Conservation (phyloP, 2,888 invertebrate genomes). For the Rhogogaster chlorosoma region DNA sequence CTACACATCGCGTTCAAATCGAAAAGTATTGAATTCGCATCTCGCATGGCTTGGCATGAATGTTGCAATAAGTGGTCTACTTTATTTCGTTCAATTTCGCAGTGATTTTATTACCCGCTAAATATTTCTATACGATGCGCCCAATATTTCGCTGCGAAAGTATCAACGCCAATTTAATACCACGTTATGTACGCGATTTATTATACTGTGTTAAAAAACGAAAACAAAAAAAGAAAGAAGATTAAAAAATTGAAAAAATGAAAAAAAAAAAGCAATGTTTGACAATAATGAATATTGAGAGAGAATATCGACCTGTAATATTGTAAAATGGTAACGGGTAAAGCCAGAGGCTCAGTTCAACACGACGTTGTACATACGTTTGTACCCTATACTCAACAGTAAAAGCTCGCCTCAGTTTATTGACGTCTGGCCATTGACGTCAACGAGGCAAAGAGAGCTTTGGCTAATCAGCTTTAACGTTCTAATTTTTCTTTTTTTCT, state of each 20-base stretch:
- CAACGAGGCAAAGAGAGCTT: constrained; percentile 2
- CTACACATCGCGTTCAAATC: not conserved
- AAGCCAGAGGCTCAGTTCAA: not conserved
- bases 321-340: not conserved
- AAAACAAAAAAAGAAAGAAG: too few relatives aligned
- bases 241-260: too few relatives aligned
- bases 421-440: not conserved
- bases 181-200: not conserved
- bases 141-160: not conserved
- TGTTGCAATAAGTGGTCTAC: not conserved
- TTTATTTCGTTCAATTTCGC: not conserved
- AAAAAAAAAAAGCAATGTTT: not conserved
- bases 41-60: not conserved
- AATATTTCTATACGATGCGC: not conserved
- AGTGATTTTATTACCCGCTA: not conserved
- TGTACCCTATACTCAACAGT: not conserved
- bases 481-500: not conserved
- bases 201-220: not conserved
- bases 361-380: not conserved
- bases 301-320: not conserved
- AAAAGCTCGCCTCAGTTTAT: not conserved
- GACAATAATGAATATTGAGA: not conserved
- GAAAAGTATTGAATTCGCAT: not conserved
- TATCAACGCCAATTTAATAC: too few relatives aligned
- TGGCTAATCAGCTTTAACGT: constrained; percentile 5